Evolutionary conservation across 2,797 vertebrate species (phyloP), one percentile per base, ranked within the genome.

Genomic region (Lindbergichthys nudifrons): DNA sequence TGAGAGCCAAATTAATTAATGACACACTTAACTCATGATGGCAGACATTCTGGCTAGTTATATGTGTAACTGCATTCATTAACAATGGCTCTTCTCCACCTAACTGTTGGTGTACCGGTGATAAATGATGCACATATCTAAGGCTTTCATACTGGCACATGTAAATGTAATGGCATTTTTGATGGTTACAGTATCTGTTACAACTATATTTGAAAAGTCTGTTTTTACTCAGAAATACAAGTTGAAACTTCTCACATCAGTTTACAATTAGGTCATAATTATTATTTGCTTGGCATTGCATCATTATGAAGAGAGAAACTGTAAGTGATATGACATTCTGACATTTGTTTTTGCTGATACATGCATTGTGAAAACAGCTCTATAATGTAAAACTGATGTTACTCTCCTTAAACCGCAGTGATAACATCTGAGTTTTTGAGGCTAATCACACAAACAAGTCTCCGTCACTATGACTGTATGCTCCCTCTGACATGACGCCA

Each of bases 401-500:
- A 42, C 23, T 52, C 46, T 75, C 67, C 32, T 75, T 48, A 3
- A 65, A 70, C 64, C 32, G 4, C 73, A 30, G 12, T 12, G 69
- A 86, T 83, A 79, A 62, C 63, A 64, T 80, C 70, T 16, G 67
- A 16, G 5, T 50, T 30, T 18, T 74, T 18, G 15, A 9, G 73
- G 36, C 9, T 52, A 73, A 82, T 91, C 73, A 45, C 70, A 77
- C 58, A 80, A 77, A 75, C 78, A 72, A 77, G 57, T 66, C 53
- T 54, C 46, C 71, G 6, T 84, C 81, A 70, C 75, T 52, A 42
- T 66, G 81, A 79, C 80, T 82, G 69, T 7, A 32, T 39, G 59
- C n/a, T 23, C 67, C 39, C 75, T 2, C 4, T 32, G 65, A 75
- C 65, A 82, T 81, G 87, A 90, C 58, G 77, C 73, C 85, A 79